Conservation (phyloP, 2,888 invertebrate genomes). For the Platynereis dumerilii region DNA sequence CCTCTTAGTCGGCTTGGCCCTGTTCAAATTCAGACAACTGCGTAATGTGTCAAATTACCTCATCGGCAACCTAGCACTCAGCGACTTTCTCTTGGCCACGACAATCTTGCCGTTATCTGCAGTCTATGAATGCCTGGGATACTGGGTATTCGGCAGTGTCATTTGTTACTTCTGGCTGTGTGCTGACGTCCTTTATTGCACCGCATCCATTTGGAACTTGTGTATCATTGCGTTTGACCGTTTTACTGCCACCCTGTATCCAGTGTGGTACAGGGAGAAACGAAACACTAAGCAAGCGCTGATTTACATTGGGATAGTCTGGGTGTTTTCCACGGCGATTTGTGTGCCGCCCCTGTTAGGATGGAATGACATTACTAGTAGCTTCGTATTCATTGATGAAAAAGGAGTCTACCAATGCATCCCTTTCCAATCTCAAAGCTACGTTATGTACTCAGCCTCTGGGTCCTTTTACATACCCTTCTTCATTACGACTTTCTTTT, state of each 20-base stretch:
- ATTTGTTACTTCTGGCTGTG: conserved; percentile 66
- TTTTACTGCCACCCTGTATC: conserved; percentile 63
- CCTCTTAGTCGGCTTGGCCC: conserved; percentile 55
- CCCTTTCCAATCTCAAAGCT: conserved; percentile 57
- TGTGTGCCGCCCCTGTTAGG: conserved; percentile 60
- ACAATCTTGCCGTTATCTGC: conserved; percentile 61
- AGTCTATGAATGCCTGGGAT: conserved; percentile 57
- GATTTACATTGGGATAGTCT: conserved; percentile 60
- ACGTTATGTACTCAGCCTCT: conserved; percentile 62
- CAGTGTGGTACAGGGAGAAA: conserved; percentile 61
- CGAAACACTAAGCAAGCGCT: conserved; percentile 54
- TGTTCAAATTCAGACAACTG: conserved; percentile 49
- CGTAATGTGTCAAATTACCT: conserved; percentile 63
- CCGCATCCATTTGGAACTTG: conserved; percentile 64
- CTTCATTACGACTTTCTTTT: conserved; percentile 59
- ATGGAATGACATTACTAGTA: conserved; percentile 38
- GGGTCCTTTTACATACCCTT: conserved; percentile 62
- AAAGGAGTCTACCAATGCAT: conserved; percentile 53
- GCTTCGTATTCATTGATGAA: conserved; percentile 24
- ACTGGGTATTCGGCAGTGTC: conserved; percentile 60
- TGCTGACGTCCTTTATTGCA: conserved; percentile 63
- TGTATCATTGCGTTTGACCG: conserved; percentile 63
- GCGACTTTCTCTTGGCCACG: conserved; percentile 60
- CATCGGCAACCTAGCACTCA: conserved; percentile 62
- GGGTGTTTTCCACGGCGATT: conserved; percentile 60